Percentiles rank a stretch among this genome's conserved stretches.
Conservation (phyloP, 23 tunicate genomes). For the Styela plicata region DNA sequence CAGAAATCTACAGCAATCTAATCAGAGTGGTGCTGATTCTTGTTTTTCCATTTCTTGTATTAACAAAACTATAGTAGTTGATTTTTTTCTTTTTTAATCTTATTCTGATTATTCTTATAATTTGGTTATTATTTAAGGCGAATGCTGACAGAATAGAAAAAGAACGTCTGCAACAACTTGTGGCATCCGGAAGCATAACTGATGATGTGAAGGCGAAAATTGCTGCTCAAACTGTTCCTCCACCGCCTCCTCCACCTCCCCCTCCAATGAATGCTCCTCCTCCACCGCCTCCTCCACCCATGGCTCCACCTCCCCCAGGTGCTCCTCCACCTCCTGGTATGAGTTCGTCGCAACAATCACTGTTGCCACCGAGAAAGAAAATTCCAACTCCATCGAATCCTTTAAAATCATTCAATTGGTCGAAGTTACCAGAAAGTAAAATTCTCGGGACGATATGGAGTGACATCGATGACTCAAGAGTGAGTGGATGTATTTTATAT, state of each 20-base stretch:
- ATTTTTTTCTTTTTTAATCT: too few species aligned
- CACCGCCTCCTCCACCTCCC: slow-evolving; percentile 40
- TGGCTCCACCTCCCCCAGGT: slow-evolving; percentile 78
- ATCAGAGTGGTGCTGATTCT: neutral
- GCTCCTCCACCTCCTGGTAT: slow-evolving; percentile 45
- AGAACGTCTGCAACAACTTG: slow-evolving; percentile 55
- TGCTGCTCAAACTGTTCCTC: slow-evolving; percentile 23
- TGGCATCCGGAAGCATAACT: slow-evolving; percentile 59
- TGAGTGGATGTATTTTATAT: too few species aligned
- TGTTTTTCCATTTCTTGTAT: neutral
- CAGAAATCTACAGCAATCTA: neutral
- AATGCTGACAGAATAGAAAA: slow-evolving; percentile 61
- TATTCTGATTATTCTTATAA: too few species aligned
- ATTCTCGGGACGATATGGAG: slow-evolving; percentile 86
- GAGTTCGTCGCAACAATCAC: neutral
- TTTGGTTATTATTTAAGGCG: too few species aligned
- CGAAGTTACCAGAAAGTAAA: slow-evolving; percentile 80
- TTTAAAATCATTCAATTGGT: slow-evolving; percentile 95
- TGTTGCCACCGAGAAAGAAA: slow-evolving; percentile 47
- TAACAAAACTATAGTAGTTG: neutral
- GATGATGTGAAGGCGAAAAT: slow-evolving; percentile 64
- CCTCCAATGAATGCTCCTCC: slow-evolving; percentile 76
- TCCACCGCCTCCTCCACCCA: slow-evolving; percentile 69
- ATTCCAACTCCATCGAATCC: slow-evolving; percentile 86
- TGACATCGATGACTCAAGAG: slow-evolving; percentile 78